Evolutionary conservation across 2,888 invertebrate species (phyloP).

Genomic region (Xestia sexstrigata): DNA sequence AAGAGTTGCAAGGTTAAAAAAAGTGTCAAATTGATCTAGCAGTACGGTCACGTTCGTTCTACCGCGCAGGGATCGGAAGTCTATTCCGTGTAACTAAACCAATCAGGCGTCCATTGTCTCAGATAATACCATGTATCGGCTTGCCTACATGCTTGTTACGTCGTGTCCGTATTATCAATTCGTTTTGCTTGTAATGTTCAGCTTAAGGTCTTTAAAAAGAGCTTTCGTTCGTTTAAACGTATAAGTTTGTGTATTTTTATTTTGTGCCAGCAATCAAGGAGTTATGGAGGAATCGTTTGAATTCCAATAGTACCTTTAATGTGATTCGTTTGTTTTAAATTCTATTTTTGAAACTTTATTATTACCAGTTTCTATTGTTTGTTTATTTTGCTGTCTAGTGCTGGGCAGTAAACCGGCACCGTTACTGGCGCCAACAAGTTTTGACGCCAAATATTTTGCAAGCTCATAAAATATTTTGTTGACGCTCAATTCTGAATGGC

Average conservation of each 20-base stretch:
- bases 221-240: slow-evolving; percentile 28
- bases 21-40: slow-evolving; percentile 80
- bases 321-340: slow-evolving; percentile 14
- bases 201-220: slow-evolving; percentile 41
- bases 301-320: slow-evolving; percentile 14
- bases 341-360: background rate
- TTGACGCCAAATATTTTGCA: slow-evolving; percentile 44
- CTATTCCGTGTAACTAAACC: slow-evolving; percentile 87
- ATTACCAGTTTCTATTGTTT: slow-evolving; percentile 10
- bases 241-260: slow-evolving; percentile 31
- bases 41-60: slow-evolving; percentile 82
- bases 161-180: slow-evolving; percentile 63
- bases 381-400: slow-evolving; percentile 21
- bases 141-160: slow-evolving; percentile 69
- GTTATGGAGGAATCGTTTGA: background rate
- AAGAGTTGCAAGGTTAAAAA: slow-evolving; percentile 71
- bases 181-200: slow-evolving; percentile 52
- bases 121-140: slow-evolving; percentile 77
- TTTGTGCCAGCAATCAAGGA: slow-evolving; percentile 1
- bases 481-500: slow-evolving; percentile 40
- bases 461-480: slow-evolving; percentile 60
- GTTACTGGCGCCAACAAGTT: slow-evolving; percentile 48
- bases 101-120: slow-evolving; percentile 87
- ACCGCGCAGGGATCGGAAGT: slow-evolving; percentile 80
- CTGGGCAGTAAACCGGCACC: slow-evolving; percentile 40